Evolutionary conservation across 2,113 vertebrate genomes (phyloP).

Genomic region (mouse (Mus musculus)): DNA sequence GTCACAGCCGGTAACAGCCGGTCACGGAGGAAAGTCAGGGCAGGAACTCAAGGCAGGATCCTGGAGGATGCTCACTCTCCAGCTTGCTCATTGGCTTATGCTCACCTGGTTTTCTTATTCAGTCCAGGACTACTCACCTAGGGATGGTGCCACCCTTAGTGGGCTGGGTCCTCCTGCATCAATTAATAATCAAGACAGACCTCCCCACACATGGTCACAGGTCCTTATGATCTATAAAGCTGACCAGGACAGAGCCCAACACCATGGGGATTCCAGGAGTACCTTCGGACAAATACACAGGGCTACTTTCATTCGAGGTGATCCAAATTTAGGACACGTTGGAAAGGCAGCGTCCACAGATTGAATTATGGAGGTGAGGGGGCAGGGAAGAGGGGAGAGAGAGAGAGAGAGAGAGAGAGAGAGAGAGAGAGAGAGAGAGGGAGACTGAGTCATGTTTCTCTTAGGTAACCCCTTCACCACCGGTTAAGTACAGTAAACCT

Average conservation of each 20-base stretch:
- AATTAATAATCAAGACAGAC: not conserved
- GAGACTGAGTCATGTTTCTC: slow-evolving; percentile 16
- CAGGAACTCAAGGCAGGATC: not conserved
- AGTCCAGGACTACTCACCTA: too few relatives aligned
- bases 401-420: not conserved
- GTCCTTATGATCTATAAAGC: not conserved
- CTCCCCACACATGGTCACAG: not conserved
- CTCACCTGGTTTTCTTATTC: too few relatives aligned
- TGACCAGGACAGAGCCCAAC: not conserved
- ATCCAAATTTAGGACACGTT: not conserved
- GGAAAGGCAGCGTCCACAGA: not conserved
- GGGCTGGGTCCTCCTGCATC: not conserved
- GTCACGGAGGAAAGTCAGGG: not conserved
- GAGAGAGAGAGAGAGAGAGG: not conserved
- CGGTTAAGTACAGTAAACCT: slow-evolving; percentile 76
- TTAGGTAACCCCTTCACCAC: slow-evolving; percentile 27
- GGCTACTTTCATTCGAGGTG: not conserved
- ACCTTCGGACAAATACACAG: not conserved
- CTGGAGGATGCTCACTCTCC: not conserved
- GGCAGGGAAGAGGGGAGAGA: not conserved
- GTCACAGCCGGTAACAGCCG: not conserved
- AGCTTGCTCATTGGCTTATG: too few relatives aligned
- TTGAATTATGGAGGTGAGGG: not conserved
- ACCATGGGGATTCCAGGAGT: not conserved
- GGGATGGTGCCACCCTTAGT: not conserved